These are phyloP conservation scores for Scaptomyza graminum DNA, from an alignment of 1,140 invertebrate species.

Conservation along the genomic window DNA sequence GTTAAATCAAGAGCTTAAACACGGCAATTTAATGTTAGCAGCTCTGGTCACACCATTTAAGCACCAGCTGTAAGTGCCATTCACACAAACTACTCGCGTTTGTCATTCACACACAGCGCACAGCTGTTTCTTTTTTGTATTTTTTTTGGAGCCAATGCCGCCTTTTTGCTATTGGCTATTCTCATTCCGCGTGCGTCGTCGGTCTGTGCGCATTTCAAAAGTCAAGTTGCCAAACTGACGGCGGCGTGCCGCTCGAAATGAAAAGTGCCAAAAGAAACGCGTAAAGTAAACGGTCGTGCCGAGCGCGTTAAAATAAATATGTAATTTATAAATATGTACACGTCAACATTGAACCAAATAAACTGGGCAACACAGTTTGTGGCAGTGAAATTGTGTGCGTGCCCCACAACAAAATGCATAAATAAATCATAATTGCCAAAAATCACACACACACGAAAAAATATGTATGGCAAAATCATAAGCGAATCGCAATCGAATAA, in stretches of 20 bases:
- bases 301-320: slow-evolving; percentile 31
- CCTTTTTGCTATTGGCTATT: slow-evolving; percentile 21
- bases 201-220: slow-evolving; percentile 37
- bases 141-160: slow-evolving; percentile 19
- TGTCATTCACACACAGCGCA: slow-evolving; percentile 7
- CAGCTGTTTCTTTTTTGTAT: slow-evolving; percentile 46
- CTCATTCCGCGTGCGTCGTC: slow-evolving; percentile 50
- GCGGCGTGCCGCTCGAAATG: slow-evolving; percentile 22
- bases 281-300: slow-evolving; percentile 19
- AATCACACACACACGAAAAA: slow-evolving; percentile 12
- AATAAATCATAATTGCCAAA: slow-evolving; percentile 41
- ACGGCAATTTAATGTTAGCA: background rate
- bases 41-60: slow-evolving; percentile 14
- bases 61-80: slow-evolving; percentile 12
- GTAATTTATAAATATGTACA: slow-evolving; percentile 44
- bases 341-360: slow-evolving; percentile 42
- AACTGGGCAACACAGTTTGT: slow-evolving; percentile 1
- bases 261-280: slow-evolving; percentile 45
- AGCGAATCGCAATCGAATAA: slow-evolving; percentile 48
- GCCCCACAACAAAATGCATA: slow-evolving; percentile 33
- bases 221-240: slow-evolving; percentile 33
- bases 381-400: slow-evolving; percentile 30
- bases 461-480: slow-evolving; percentile 48
- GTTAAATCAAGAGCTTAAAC: background rate
- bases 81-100: slow-evolving; percentile 2